Evolutionary conservation across 2,113 vertebrate species (phyloP).

Genomic region (Sinocyclocheilus maitianheensis): DNA sequence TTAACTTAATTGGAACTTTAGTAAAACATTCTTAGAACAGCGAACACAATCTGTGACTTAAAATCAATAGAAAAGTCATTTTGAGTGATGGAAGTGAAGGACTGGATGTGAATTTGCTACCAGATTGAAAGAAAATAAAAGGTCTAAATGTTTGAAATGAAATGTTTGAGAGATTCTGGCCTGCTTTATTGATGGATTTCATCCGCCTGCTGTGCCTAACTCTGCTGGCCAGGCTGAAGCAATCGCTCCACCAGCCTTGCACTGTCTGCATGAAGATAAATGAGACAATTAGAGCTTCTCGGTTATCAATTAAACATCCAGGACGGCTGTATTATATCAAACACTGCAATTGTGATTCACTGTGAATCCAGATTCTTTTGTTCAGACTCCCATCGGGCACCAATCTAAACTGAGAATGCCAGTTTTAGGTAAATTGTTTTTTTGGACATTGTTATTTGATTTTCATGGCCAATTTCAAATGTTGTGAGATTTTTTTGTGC

Average conservation of each 20-base stretch:
- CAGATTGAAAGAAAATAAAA: constrained; percentile 15
- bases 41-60: not conserved
- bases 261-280: constrained; percentile 55
- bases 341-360: constrained; percentile 48
- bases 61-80: not conserved
- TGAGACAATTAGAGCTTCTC: constrained; percentile 56
- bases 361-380: constrained; percentile 41
- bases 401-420: not conserved
- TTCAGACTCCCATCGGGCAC: constrained; percentile 44
- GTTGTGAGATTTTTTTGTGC: constrained; percentile 16
- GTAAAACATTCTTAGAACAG: not conserved
- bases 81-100: not conserved
- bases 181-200: not conserved
- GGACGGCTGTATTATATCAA: constrained; percentile 43
- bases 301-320: constrained; percentile 58
- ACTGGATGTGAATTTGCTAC: not conserved
- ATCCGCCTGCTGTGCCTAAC: no score
- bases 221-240: constrained; percentile 37
- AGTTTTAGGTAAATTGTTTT: constrained; percentile 27
- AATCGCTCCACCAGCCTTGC: constrained; percentile 46
- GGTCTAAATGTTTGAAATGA: constrained; percentile 23
- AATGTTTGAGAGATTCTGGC: not conserved
- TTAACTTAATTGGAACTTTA: not conserved
- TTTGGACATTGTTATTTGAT: not conserved
- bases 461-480: constrained; percentile 27